phyloP scores from a whole-genome alignment of 2,888 invertebrate species.

The Diarsia mendica region DNA sequence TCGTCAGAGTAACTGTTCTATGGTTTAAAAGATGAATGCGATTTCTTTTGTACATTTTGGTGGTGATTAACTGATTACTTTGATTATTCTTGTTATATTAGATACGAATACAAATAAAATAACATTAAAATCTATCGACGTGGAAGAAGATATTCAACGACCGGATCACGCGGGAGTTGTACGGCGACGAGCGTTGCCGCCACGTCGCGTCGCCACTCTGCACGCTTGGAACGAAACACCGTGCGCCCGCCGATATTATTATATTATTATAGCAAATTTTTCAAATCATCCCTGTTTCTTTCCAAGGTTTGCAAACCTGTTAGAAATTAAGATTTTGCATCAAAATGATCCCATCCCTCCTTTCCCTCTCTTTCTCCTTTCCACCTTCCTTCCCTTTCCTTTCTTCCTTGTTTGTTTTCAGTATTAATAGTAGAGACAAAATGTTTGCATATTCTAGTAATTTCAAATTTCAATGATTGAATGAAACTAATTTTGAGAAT shows the following conservation, averaged over 20 bases:
- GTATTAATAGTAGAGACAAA: too few relatives aligned
- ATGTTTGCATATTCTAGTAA: background rate
- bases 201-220: too few relatives aligned
- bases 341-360: background rate
- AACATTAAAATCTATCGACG: background rate
- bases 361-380: too few relatives aligned
- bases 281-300: background rate
- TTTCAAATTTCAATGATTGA: too few relatives aligned
- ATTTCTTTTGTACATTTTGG: background rate
- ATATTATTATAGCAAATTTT: background rate
- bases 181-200: too few relatives aligned
- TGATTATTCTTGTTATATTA: too few relatives aligned
- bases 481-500: background rate
- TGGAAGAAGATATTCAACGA: background rate
- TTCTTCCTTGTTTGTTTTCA: too few relatives aligned
- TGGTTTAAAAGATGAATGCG: background rate
- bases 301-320: background rate
- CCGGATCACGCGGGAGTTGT: too few relatives aligned
- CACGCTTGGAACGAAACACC: too few relatives aligned
- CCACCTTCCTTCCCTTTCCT: too few relatives aligned
- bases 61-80: background rate
- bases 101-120: background rate
- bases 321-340: background rate
- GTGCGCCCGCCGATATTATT: too few relatives aligned
- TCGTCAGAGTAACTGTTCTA: background rate